Percentiles rank a stretch among this genome's conserved stretches.
Conservation (phyloP, 2,888 invertebrate genomes). For the Troides aeacus region DNA sequence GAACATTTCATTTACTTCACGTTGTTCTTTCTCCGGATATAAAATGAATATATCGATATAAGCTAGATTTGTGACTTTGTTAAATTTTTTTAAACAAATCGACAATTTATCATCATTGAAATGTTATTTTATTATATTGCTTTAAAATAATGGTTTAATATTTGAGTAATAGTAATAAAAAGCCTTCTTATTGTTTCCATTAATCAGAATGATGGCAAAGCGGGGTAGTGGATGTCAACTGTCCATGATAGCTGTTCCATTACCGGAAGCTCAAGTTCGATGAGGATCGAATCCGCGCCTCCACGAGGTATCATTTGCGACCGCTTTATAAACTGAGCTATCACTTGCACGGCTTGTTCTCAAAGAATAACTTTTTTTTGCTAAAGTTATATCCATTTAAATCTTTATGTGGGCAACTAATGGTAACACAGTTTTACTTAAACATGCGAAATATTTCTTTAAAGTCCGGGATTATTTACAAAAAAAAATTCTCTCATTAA, state of each 20-base stretch:
- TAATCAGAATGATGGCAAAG: too few species aligned
- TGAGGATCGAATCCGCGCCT: too few species aligned
- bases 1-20: too few species aligned
- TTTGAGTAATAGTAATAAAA: background rate
- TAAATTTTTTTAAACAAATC: conserved; percentile 51
- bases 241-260: too few species aligned
- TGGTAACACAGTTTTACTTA: conserved; percentile 26
- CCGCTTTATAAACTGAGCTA: too few species aligned
- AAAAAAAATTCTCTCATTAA: conserved; percentile 2
- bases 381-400: conserved; percentile 16
- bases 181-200: too few species aligned
- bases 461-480: background rate
- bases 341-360: too few species aligned
- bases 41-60: conserved; percentile 30
- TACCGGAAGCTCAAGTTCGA: too few species aligned
- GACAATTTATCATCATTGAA: conserved; percentile 33
- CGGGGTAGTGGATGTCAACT: too few species aligned
- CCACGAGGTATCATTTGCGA: too few species aligned
- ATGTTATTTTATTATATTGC: conserved; percentile 1
- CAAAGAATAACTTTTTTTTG: conserved; percentile 7
- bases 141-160: conserved; percentile 1
- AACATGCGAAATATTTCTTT: conserved; percentile 7
- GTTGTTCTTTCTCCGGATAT: conserved; percentile 8
- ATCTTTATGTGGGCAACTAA: conserved; percentile 21
- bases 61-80: conserved; percentile 53